Conservation (phyloP, 1,140 invertebrate genomes). For the Cylas formicarius region DNA sequence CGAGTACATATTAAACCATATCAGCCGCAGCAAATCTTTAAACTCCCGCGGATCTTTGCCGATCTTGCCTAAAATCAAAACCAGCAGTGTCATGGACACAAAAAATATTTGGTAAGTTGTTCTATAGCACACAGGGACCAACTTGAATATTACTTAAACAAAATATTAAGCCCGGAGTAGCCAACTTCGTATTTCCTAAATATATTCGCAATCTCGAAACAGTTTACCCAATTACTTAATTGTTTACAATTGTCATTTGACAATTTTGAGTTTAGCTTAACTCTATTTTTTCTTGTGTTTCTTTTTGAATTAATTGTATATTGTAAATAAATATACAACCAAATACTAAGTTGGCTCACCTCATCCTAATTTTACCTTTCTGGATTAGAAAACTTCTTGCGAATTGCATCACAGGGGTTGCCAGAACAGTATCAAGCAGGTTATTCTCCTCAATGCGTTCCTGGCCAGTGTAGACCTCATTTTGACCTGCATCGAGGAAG, state of each 20-base stretch:
- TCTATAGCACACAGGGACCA: background rate
- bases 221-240: no score
- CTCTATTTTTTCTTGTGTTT: no score
- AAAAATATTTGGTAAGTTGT: slow-evolving; percentile 1
- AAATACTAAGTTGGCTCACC: slow-evolving; percentile 4
- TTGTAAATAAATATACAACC: no score
- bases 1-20: slow-evolving; percentile 79
- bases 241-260: no score
- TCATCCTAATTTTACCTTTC: no score
- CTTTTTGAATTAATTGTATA: no score
- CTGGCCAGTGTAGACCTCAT: slow-evolving; percentile 69
- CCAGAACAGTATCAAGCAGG: slow-evolving; percentile 67
- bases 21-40: slow-evolving; percentile 61
- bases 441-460: slow-evolving; percentile 68
- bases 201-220: no score
- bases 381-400: slow-evolving; percentile 63
- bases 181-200: no score
- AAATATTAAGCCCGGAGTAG: no score
- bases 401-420: slow-evolving; percentile 65
- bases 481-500: slow-evolving; percentile 60
- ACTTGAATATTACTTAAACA: no score
- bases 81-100: background rate
- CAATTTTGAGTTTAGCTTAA: no score
- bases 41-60: slow-evolving; percentile 58
- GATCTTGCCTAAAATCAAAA: slow-evolving; percentile 37